phyloP scores from a whole-genome alignment of 2,888 invertebrate genomes.

The Esperia sulphurella region DNA sequence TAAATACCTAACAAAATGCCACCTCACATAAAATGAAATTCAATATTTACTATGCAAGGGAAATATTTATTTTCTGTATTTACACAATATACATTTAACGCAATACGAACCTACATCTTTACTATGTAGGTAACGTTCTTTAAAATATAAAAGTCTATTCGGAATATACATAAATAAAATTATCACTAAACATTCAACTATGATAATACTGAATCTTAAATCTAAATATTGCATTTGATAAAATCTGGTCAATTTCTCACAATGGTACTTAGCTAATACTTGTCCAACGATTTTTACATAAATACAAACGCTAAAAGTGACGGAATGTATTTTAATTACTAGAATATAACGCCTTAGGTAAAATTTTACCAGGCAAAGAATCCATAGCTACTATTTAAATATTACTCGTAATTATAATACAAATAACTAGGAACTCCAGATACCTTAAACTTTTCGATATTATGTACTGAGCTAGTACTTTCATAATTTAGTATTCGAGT shows the following conservation, averaged over 20 bases:
- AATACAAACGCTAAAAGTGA: slow-evolving; percentile 51
- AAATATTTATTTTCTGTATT: slow-evolving; percentile 23
- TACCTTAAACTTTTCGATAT: slow-evolving; percentile 44
- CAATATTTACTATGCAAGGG: no score
- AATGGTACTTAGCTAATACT: slow-evolving; percentile 44
- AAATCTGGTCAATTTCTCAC: slow-evolving; percentile 74
- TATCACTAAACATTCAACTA: slow-evolving; percentile 69
- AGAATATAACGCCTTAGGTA: slow-evolving; percentile 1
- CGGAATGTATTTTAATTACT: slow-evolving; percentile 53
- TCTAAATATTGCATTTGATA: slow-evolving; percentile 78
- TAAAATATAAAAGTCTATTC: slow-evolving; percentile 59
- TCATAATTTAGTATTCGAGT: slow-evolving; percentile 58
- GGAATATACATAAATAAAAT: slow-evolving; percentile 67
- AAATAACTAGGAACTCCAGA: slow-evolving; percentile 69
- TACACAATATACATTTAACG: slow-evolving; percentile 58
- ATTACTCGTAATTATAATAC: slow-evolving; percentile 23
- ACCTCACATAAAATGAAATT: no score
- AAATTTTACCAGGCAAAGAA: not conserved
- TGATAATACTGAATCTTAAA: slow-evolving; percentile 73
- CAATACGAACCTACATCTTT: slow-evolving; percentile 9
- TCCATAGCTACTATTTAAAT: slow-evolving; percentile 4
- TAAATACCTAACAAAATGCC: not conserved
- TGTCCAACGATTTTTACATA: slow-evolving; percentile 56
- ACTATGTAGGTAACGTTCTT: slow-evolving; percentile 26
- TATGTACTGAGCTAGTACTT: slow-evolving; percentile 18